These are phyloP conservation scores for Boloria selene DNA, from an alignment of 2,888 invertebrate species.

Conservation along the genomic window DNA sequence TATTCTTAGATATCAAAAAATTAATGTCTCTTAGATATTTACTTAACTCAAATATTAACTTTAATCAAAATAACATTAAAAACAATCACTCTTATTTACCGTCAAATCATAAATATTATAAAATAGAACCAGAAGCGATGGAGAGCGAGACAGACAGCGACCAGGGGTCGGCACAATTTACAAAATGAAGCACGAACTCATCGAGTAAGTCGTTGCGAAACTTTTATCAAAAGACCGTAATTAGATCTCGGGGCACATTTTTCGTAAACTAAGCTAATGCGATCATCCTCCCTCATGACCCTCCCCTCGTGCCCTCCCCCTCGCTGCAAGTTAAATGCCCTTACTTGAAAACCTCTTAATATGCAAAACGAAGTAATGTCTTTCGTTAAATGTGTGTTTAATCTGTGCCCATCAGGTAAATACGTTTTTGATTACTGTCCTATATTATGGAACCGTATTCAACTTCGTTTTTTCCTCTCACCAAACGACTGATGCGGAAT, in stretches of 20 bases:
- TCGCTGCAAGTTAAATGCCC: neutral
- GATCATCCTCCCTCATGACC: constrained; percentile 7
- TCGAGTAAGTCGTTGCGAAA: constrained; percentile 31
- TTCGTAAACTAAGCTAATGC: constrained; percentile 42
- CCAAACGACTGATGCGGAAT: too few relatives aligned
- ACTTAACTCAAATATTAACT: neutral
- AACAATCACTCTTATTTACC: constrained; percentile 11
- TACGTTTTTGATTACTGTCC: neutral
- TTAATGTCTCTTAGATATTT: neutral
- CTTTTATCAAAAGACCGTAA: constrained; percentile 38
- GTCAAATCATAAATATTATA: constrained; percentile 20
- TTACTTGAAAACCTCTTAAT: constrained; percentile 3
- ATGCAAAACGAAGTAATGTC: constrained; percentile 3
- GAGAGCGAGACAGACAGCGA: neutral
- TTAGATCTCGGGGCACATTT: constrained; percentile 40
- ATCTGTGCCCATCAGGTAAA: neutral
- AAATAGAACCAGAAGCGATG: constrained; percentile 24
- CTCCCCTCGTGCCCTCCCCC: neutral
- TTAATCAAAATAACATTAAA: constrained; percentile 5
- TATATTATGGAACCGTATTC: too few relatives aligned
- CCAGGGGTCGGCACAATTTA: constrained; percentile 30
- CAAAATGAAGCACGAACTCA: constrained; percentile 38
- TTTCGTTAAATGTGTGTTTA: neutral
- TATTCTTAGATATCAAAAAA: too few relatives aligned
- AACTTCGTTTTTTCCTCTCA: too few relatives aligned